These are phyloP conservation scores for Cosmorhoe ocellata DNA, from an alignment of 2,888 invertebrate species.

Conservation along the genomic window DNA sequence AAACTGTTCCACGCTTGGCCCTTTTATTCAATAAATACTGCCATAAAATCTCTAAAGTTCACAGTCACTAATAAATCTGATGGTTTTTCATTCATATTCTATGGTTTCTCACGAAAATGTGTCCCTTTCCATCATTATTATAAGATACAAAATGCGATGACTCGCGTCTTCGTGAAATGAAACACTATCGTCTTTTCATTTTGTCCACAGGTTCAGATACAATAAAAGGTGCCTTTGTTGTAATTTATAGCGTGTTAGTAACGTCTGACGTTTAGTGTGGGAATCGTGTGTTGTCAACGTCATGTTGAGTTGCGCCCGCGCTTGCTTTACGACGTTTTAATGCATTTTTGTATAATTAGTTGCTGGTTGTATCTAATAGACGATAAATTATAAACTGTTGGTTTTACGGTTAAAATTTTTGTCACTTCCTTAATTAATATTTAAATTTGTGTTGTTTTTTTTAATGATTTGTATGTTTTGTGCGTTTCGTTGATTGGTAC, in stretches of 20 bases:
- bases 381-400: slow-evolving; percentile 21
- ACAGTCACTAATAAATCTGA: background rate
- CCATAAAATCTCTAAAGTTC: background rate
- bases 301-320: slow-evolving; percentile 14
- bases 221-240: slow-evolving; percentile 30
- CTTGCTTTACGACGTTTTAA: slow-evolving; percentile 34
- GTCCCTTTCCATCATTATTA: no score
- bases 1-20: no score
- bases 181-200: background rate
- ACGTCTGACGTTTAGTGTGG: slow-evolving; percentile 33
- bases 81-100: background rate
- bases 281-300: slow-evolving; percentile 24
- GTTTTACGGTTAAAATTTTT: slow-evolving; percentile 15
- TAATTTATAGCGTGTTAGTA: slow-evolving; percentile 31
- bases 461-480: background rate
- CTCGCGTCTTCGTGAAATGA: no score
- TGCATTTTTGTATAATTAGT: slow-evolving; percentile 36
- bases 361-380: slow-evolving; percentile 27
- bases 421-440: slow-evolving; percentile 22
- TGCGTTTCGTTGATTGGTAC: background rate
- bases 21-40: no score
- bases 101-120: background rate
- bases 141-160: no score
- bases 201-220: slow-evolving; percentile 13
- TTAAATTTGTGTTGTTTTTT: slow-evolving; percentile 12